Evolutionary conservation across 35 echinoderm and acorn worm species (phyloP).

Genomic region (Strongylocentrotus purpuratus): DNA sequence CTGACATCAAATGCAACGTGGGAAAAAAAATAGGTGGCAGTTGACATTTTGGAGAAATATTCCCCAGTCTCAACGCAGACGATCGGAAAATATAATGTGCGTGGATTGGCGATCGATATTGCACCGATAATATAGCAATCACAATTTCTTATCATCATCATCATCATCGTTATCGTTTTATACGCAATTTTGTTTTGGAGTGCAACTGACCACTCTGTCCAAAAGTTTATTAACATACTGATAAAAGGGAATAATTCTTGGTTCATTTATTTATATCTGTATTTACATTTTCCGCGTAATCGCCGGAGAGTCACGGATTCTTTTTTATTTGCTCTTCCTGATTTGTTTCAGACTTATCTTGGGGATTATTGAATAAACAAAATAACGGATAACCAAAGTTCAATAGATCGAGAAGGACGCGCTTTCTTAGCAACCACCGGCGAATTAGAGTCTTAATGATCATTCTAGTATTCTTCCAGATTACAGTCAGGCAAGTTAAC

Average conservation of each 20-base stretch:
- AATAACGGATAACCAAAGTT: neutral
- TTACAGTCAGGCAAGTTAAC: neutral
- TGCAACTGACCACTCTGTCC: neutral
- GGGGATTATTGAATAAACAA: neutral
- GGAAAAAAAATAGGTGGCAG: neutral
- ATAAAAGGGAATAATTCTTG: neutral
- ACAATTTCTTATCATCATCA: neutral
- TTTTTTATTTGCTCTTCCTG: neutral
- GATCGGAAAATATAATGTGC: neutral
- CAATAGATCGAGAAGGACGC: neutral
- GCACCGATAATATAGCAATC: neutral
- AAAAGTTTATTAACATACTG: neutral
- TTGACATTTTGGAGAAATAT: neutral
- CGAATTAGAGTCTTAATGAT: neutral
- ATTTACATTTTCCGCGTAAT: neutral
- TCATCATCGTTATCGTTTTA: no score
- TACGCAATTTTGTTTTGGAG: neutral
- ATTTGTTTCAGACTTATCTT: neutral
- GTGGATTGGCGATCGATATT: neutral
- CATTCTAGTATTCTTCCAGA: neutral
- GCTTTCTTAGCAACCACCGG: neutral
- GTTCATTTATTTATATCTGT: neutral
- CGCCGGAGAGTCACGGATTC: neutral
- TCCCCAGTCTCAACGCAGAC: neutral
- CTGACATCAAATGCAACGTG: neutral